Percentiles rank a stretch among this genome's conserved stretches.
Evolutionary conservation across 2,888 invertebrate species (phyloP).

Genomic region (Drosophila peninsularis): DNA sequence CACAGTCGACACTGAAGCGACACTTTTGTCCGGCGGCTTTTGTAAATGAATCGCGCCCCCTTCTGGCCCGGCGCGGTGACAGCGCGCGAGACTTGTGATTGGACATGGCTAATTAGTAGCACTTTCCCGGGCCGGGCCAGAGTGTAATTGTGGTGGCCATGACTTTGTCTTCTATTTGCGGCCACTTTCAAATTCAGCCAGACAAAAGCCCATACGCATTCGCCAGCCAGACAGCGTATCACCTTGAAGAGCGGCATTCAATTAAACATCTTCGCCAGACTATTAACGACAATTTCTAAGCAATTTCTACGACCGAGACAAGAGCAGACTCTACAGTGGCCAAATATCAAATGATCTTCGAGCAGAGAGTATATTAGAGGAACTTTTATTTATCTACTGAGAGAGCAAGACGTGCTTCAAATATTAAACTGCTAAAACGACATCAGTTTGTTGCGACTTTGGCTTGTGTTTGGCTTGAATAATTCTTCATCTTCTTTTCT

Average conservation of each 20-base stretch:
- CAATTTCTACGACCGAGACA: background rate
- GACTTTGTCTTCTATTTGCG: constrained; percentile 57
- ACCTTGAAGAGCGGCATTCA: background rate
- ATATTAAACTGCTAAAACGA: too few relatives aligned
- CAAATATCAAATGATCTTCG: background rate
- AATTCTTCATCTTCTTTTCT: background rate
- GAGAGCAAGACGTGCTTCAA: too few relatives aligned
- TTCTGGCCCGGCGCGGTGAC: background rate
- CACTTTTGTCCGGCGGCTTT: constrained; percentile 41
- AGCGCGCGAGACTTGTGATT: constrained; percentile 33
- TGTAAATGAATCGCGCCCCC: constrained; percentile 19
- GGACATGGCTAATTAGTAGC: constrained; percentile 56
- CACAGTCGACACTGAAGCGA: constrained; percentile 42
- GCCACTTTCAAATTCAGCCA: constrained; percentile 43
- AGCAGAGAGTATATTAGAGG: too few relatives aligned
- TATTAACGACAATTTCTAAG: constrained; percentile 12
- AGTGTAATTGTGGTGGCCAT: constrained; percentile 56
- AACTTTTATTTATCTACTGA: constrained; percentile 1
- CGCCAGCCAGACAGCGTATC: constrained; percentile 15
- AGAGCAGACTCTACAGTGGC: background rate
- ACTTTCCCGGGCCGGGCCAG: constrained; percentile 45
- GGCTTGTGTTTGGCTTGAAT: too few relatives aligned
- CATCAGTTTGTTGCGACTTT: too few relatives aligned
- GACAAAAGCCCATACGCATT: constrained; percentile 6
- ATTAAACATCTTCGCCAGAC: constrained; percentile 10